Evolutionary conservation across 2,113 vertebrate genomes (phyloP).

Genomic region (Octodon degus): DNA sequence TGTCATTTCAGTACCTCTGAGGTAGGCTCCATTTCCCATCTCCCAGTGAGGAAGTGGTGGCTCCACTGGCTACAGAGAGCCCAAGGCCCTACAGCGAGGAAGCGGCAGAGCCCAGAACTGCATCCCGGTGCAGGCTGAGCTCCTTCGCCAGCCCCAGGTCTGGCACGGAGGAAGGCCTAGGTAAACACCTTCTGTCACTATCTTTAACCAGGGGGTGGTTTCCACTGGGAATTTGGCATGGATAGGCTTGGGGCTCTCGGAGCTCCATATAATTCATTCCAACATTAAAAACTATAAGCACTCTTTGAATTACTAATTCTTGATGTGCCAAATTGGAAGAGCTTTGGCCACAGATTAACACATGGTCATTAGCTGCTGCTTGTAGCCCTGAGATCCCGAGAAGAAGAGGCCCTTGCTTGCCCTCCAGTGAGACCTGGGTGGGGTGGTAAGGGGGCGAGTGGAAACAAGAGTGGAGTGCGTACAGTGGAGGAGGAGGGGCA

Average conservation of each 20-base stretch:
- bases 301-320: neutral
- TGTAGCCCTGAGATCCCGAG: neutral
- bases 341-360: neutral
- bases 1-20: neutral
- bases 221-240: neutral
- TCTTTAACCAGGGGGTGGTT: neutral
- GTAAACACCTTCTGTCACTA: neutral
- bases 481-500: neutral
- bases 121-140: neutral
- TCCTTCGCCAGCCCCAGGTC: neutral
- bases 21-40: accelerated
- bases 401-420: neutral
- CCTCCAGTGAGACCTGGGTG: neutral
- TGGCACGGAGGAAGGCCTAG: neutral
- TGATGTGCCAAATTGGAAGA: no score
- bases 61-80: neutral
- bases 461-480: neutral
- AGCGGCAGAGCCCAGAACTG: neutral
- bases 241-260: neutral
- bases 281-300: neutral
- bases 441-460: neutral
- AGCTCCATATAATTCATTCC: neutral
- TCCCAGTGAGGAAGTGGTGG: neutral
- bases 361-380: no score
- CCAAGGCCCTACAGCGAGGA: neutral